These are phyloP conservation scores for Centroberyx gerrardi DNA, from an alignment of 2,797 vertebrate genomes.

Conservation along the genomic window DNA sequence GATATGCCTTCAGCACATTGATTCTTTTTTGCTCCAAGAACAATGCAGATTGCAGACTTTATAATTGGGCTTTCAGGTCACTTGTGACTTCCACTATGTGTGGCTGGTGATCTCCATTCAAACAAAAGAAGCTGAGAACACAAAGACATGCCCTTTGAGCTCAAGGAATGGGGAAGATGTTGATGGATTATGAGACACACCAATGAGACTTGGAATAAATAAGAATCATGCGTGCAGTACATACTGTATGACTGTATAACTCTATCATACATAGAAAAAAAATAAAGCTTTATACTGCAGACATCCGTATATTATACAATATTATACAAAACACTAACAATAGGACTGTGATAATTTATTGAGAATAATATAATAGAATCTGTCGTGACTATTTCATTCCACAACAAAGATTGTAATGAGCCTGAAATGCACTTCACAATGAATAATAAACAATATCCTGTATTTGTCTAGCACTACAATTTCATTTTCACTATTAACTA, in stretches of 20 bases:
- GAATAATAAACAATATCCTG: too few relatives aligned
- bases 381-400: neutral
- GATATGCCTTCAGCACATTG: conserved; percentile 91
- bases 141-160: conserved; percentile 72
- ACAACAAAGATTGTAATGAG: neutral
- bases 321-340: neutral
- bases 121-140: conserved; percentile 76
- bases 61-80: conserved; percentile 89
- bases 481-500: neutral
- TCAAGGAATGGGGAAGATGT: conserved; percentile 62
- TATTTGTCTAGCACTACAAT: too few relatives aligned
- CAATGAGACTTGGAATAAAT: conserved; percentile 46
- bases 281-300: conserved; percentile 10
- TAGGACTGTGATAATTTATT: conserved; percentile 12
- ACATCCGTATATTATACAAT: conserved; percentile 4
- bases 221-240: conserved; percentile 54
- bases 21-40: conserved; percentile 88
- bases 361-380: neutral
- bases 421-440: neutral
- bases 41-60: conserved; percentile 90
- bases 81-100: conserved; percentile 83
- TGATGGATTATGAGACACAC: conserved; percentile 69
- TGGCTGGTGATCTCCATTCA: conserved; percentile 76
- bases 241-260: conserved; percentile 21
- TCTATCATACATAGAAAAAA: conserved; percentile 21